Conservation (phyloP, 2,113 vertebrate species). For the Acinonyx jubatus region DNA sequence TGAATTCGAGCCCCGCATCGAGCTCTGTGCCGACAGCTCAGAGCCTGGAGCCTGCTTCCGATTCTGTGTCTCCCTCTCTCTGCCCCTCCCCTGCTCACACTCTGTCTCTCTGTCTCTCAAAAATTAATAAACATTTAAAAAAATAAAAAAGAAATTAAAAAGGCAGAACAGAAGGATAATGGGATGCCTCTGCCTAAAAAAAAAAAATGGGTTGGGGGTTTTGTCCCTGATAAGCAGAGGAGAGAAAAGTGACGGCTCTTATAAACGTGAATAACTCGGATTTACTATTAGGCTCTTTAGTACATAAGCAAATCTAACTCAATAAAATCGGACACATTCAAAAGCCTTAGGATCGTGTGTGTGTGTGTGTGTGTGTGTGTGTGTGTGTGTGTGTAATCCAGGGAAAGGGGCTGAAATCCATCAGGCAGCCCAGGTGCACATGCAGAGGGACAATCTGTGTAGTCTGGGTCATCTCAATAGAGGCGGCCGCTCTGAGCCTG, state of each 20-base stretch:
- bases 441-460: not conserved
- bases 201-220: not conserved
- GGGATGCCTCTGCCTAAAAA: not conserved
- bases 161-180: not conserved
- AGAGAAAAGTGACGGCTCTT: not conserved
- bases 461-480: not conserved
- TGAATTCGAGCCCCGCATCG: no score
- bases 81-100: no score
- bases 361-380: not conserved
- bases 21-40: no score
- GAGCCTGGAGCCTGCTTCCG: no score
- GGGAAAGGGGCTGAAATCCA: not conserved
- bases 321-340: not conserved
- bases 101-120: no score
- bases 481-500: not conserved
- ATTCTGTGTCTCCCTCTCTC: no score
- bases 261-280: not conserved
- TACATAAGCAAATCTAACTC: not conserved
- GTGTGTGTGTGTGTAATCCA: not conserved
- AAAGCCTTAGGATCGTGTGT: not conserved
- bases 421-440: fast-evolving
- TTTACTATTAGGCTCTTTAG: not conserved
- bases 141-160: no score
- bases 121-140: no score
- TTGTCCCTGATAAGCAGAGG: not conserved